phyloP scores from a whole-genome alignment of 2,888 invertebrate species.

The Drosophila stalkeri region DNA sequence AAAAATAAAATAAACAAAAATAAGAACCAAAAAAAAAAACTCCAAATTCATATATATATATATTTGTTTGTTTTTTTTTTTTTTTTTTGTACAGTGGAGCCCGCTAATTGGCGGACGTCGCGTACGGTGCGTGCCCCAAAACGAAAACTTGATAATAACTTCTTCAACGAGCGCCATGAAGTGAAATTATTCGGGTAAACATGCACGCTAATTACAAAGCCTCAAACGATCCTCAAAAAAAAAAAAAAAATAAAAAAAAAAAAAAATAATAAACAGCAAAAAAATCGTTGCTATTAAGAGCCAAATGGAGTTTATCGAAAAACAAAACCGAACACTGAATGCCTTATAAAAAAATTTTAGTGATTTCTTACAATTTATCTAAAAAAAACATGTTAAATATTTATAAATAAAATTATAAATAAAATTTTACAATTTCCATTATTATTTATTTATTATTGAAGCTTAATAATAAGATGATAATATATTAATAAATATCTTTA shows the following conservation, averaged over 20 bases:
- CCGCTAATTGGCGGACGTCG: constrained; percentile 80
- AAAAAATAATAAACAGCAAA: constrained; percentile 8
- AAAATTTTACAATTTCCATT: too few species aligned
- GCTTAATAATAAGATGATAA: too few species aligned
- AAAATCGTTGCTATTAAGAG: background rate
- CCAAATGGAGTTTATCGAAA: background rate
- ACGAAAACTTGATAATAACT: constrained; percentile 69
- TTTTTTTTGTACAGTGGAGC: constrained; percentile 60
- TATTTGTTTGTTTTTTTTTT: background rate
- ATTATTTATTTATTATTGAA: too few species aligned
- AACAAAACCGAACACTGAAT: background rate
- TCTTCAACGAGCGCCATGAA: constrained; percentile 81
- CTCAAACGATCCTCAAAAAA: constrained; percentile 63
- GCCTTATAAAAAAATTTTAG: background rate
- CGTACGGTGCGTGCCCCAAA: constrained; percentile 64
- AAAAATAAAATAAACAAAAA: constrained; percentile 1
- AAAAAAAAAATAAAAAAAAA: constrained; percentile 16
- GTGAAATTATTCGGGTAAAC: constrained; percentile 81
- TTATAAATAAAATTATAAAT: too few species aligned
- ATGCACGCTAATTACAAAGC: constrained; percentile 80
- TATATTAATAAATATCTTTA: too few species aligned
- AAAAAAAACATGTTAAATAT: too few species aligned
- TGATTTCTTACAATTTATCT: too few species aligned
- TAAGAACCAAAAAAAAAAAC: constrained; percentile 10
- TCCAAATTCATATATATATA: constrained; percentile 2